phyloP scores from a whole-genome alignment of 2,888 invertebrate species.

The Drosophila algonquin region DNA sequence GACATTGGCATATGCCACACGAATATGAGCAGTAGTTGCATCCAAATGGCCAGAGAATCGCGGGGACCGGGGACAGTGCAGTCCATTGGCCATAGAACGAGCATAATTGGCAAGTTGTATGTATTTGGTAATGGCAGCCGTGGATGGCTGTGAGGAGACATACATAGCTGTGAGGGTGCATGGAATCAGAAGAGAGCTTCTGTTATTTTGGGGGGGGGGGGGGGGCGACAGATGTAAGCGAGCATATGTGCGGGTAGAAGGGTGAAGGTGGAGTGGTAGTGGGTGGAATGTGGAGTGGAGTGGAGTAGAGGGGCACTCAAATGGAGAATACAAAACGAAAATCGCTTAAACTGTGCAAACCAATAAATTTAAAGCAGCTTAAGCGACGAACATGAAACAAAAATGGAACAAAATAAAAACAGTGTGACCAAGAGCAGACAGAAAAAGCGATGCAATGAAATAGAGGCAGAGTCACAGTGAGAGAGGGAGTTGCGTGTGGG shows the following conservation, averaged over 20 bases:
- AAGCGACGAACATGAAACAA: constrained; percentile 56
- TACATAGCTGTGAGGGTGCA: neutral
- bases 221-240: neutral
- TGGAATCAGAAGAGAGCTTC: neutral
- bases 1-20: constrained; percentile 38
- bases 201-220: neutral
- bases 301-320: neutral
- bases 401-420: constrained; percentile 40
- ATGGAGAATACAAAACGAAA: constrained; percentile 51
- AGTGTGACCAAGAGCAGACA: constrained; percentile 10
- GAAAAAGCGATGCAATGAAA: constrained; percentile 5
- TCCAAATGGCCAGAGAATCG: neutral
- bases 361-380: constrained; percentile 79
- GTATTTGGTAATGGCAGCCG: constrained; percentile 39
- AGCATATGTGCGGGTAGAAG: neutral
- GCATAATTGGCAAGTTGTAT: constrained; percentile 79
- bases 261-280: neutral
- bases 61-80: constrained; percentile 45
- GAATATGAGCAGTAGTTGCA: constrained; percentile 41
- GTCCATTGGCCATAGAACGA: constrained; percentile 73
- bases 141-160: neutral
- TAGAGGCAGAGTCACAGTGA: neutral
- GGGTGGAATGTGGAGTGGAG: neutral
- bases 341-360: constrained; percentile 76
- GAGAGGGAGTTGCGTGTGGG: neutral